A percentile compares a stretch with the other conserved stretches of the same genome.
Evolutionary conservation across 2,113 vertebrate species (phyloP).

Genomic region (Fregetta grallaria): DNA sequence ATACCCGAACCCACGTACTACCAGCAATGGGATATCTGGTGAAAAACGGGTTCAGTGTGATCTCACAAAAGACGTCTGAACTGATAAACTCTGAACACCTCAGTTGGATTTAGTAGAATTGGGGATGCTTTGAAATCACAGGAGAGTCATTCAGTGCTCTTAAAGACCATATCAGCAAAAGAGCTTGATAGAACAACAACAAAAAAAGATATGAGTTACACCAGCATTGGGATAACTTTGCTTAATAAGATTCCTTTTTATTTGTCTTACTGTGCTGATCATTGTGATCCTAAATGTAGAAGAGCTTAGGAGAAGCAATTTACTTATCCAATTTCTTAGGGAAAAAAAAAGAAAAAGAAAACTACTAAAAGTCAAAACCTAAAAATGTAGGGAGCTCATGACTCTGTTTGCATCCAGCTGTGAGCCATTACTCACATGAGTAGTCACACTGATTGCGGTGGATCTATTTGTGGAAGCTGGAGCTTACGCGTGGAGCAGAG

Average conservation of each 20-base stretch:
- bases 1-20: neutral
- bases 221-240: neutral
- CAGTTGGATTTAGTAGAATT: neutral
- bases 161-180: neutral
- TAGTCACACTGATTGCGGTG: conserved; percentile 24
- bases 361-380: neutral
- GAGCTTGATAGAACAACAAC: neutral
- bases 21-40: neutral
- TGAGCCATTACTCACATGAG: conserved; percentile 55
- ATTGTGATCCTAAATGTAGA: neutral
- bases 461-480: conserved; percentile 32
- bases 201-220: neutral
- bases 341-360: neutral
- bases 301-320: neutral
- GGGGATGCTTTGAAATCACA: neutral
- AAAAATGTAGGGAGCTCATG: conserved; percentile 12
- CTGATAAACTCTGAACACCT: neutral
- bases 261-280: neutral
- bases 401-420: conserved; percentile 18
- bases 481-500: neutral
- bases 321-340: neutral
- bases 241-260: neutral
- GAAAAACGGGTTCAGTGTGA: neutral
- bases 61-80: neutral
- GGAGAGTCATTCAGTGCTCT: neutral